phyloP scores from a whole-genome alignment of 2,888 invertebrate species.

The Sphinx pinastri region DNA sequence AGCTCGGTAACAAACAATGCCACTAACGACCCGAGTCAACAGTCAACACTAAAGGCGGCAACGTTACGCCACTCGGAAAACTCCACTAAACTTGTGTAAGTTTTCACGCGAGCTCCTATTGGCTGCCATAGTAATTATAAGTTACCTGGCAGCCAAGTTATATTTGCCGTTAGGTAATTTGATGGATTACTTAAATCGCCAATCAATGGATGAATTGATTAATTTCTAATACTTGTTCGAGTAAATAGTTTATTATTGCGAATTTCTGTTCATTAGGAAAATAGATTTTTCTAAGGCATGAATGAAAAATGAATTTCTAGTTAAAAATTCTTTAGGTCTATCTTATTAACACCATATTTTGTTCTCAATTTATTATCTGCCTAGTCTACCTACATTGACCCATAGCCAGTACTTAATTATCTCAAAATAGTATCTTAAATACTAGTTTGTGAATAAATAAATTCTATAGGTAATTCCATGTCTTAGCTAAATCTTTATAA shows the following conservation, averaged over 20 bases:
- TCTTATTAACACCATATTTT: too few species aligned
- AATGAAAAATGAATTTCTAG: too few species aligned
- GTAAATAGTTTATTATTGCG: neutral
- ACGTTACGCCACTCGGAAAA: conserved; percentile 37
- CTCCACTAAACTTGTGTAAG: conserved; percentile 47
- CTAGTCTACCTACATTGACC: too few species aligned
- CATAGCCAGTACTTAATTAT: too few species aligned
- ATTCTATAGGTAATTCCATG: too few species aligned
- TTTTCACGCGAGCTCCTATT: conserved; percentile 57
- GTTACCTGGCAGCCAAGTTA: conserved; percentile 28
- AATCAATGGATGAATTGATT: neutral
- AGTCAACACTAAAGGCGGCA: conserved; percentile 30
- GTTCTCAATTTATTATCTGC: too few species aligned
- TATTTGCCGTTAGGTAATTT: neutral
- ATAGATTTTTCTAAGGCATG: too few species aligned
- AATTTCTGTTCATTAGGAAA: neutral
- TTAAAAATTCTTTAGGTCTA: too few species aligned
- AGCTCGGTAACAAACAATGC: conserved; percentile 31
- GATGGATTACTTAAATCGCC: neutral
- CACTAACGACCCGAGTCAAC: conserved; percentile 24
- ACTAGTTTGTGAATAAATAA: too few species aligned
- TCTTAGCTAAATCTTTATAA: too few species aligned
- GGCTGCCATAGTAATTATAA: conserved; percentile 52
- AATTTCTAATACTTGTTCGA: neutral
- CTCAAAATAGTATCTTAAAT: too few species aligned